These are phyloP conservation scores for Agrypnus murinus DNA, from an alignment of 2,888 invertebrate species.

Conservation along the genomic window DNA sequence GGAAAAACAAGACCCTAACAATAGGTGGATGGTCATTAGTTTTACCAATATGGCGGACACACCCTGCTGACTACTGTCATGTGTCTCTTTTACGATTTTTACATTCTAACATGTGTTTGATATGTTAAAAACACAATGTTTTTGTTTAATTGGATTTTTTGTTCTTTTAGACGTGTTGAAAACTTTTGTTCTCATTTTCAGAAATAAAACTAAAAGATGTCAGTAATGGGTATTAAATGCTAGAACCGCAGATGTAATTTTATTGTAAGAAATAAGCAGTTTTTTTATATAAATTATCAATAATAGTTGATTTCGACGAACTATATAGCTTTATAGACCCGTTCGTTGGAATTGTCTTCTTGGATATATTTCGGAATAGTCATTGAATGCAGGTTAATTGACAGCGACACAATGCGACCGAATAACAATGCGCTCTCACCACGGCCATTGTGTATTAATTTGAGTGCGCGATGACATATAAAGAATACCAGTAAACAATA, in stretches of 20 bases:
- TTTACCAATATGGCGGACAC: constrained; percentile 58
- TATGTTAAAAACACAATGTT: constrained; percentile 21
- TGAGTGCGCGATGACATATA: constrained; percentile 69
- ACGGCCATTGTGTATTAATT: constrained; percentile 70
- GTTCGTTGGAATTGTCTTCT: constrained; percentile 57
- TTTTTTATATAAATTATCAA: too few relatives aligned
- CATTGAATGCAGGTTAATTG: constrained; percentile 70
- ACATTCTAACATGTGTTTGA: constrained; percentile 36
- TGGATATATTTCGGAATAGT: constrained; percentile 70
- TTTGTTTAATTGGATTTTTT: constrained; percentile 26
- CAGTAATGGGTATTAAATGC: too few relatives aligned
- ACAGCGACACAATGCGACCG: constrained; percentile 69
- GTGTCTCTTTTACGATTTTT: constrained; percentile 47
- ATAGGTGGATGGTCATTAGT: constrained; percentile 62
- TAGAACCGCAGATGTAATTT: too few relatives aligned
- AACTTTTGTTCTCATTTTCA: constrained; percentile 32
- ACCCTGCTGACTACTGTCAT: constrained; percentile 52
- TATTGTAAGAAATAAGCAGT: too few relatives aligned
- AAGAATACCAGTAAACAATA: constrained; percentile 66
- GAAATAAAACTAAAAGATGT: too few relatives aligned
- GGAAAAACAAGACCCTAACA: constrained; percentile 57
- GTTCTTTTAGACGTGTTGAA: neutral
- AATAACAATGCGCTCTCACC: constrained; percentile 69
- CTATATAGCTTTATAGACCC: constrained; percentile 55
- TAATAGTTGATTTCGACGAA: neutral